Evolutionary conservation across 2,113 vertebrate genomes (phyloP), one percentile per base, ranked within the genome.

Genomic region (Puma concolor): DNA sequence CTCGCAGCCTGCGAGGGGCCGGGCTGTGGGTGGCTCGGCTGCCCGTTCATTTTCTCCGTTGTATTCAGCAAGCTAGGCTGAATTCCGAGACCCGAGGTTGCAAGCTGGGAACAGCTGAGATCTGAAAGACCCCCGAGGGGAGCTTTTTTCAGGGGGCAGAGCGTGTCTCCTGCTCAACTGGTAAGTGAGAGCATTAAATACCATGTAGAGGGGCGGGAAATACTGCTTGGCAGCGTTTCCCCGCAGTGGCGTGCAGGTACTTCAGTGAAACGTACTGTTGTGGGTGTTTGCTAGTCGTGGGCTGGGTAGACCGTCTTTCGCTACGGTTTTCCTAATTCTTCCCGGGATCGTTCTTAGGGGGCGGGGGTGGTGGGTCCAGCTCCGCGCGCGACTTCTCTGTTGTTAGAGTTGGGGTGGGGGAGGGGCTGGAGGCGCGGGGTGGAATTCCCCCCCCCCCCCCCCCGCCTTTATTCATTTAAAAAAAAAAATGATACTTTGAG

Each of bases 181-280:
- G 99, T 99, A 98, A 99, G 99, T 99, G 97, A 83, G 96, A 31
- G 87, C 74, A 1, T 72, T 93, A 16, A 69, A 11, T 36, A 1
- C 0, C 48, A 0, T 25, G 27, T 19, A 84, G 81, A 38, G 95
- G 79, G 19, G 67, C 63, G 52, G 67, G 76, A 23, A 85, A 25
- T 33, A 84, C 48, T 48, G 77, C 38, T 85, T 77, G 79, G 77
- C 54, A 19, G 83, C 66, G 48, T 41, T 95, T 74, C 91, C 60
- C 31, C 88, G 74, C 77, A 36, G 76, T 1, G 12, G 67, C 33
- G 0, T 8, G 82, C 94, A 10, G 76, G 52, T 92, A 48, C 0
- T 6, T 38, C 17, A 27, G 72, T 86, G 97, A 96, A 84, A 85
- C 29, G 48, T 16, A 2, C 89, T 0, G 4, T 36, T 8, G 31